phyloP scores from a whole-genome alignment of 92 coral and sea anemone species.

The Heliopora coerulea region DNA sequence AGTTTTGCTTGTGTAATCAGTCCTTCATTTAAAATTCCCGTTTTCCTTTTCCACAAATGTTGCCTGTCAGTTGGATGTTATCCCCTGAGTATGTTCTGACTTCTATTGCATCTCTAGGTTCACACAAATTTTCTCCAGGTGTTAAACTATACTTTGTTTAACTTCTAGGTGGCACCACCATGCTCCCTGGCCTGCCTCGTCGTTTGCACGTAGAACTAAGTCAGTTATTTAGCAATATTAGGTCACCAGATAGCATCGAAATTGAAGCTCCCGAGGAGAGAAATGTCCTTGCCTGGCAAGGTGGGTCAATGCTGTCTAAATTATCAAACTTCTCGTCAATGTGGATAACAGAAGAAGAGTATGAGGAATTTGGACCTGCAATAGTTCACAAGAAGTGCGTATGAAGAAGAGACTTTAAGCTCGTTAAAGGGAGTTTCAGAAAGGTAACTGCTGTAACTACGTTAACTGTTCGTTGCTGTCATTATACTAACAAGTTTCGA shows the following conservation, averaged over 20 bases:
- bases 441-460: no score
- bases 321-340: conserved; percentile 79
- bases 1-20: no score
- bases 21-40: no score
- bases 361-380: conserved; percentile 92
- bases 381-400: conserved; percentile 91
- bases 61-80: no score
- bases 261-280: conserved; percentile 78
- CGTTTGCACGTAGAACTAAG: conserved; percentile 82
- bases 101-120: background rate
- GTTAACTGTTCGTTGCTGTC: no score
- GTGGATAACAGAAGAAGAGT: conserved; percentile 83
- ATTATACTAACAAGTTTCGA: no score
- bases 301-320: conserved; percentile 85
- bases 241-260: conserved; percentile 69
- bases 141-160: background rate
- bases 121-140: background rate
- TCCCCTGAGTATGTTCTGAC: background rate
- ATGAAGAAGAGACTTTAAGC: conserved; percentile 33
- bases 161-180: conserved; percentile 77
- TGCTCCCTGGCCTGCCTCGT: conserved; percentile 76
- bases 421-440: no score
- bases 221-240: conserved; percentile 66
- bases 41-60: no score
- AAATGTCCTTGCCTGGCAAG: conserved; percentile 83